Percentiles rank a stretch among this genome's conserved stretches.
Evolutionary conservation across 1,140 invertebrate species (phyloP).

Genomic region (Scaptomyza graminum): DNA sequence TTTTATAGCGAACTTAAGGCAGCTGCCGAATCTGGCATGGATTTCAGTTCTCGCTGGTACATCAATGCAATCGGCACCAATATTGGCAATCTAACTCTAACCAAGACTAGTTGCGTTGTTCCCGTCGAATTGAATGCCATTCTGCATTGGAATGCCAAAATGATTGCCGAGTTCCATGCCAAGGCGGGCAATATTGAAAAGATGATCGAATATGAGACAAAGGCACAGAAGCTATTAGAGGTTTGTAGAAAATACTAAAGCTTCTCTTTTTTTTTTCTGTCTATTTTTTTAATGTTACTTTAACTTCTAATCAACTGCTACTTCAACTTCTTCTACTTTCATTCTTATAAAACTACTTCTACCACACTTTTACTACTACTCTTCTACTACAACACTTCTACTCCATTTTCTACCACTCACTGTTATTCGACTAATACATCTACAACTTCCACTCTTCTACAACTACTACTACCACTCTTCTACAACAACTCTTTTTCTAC

Average conservation of each 20-base stretch:
- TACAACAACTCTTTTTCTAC: too few relatives aligned
- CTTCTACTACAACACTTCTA: too few relatives aligned
- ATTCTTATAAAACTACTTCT: too few relatives aligned
- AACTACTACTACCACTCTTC: too few relatives aligned
- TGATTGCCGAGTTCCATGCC: conserved; percentile 90
- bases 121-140: conserved; percentile 96
- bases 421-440: too few relatives aligned
- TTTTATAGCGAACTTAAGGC: conserved; percentile 93
- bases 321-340: too few relatives aligned
- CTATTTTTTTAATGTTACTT: too few relatives aligned
- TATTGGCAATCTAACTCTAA: conserved; percentile 89
- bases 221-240: conserved; percentile 87
- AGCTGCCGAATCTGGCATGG: conserved; percentile 97
- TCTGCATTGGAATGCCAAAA: conserved; percentile 91
- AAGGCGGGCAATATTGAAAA: conserved; percentile 87
- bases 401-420: too few relatives aligned
- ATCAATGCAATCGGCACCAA: conserved; percentile 87
- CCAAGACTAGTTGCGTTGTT: conserved; percentile 91
- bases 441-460: too few relatives aligned
- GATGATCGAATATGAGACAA: conserved; percentile 86
- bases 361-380: too few relatives aligned
- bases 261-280: too few relatives aligned
- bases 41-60: conserved; percentile 97
- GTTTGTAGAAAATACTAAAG: conserved; percentile 74
- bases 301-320: too few relatives aligned